A percentile compares a stretch with the other conserved stretches of the same genome.
Conservation (phyloP, 1,140 invertebrate species). For the Lutraria rhynchaena region DNA sequence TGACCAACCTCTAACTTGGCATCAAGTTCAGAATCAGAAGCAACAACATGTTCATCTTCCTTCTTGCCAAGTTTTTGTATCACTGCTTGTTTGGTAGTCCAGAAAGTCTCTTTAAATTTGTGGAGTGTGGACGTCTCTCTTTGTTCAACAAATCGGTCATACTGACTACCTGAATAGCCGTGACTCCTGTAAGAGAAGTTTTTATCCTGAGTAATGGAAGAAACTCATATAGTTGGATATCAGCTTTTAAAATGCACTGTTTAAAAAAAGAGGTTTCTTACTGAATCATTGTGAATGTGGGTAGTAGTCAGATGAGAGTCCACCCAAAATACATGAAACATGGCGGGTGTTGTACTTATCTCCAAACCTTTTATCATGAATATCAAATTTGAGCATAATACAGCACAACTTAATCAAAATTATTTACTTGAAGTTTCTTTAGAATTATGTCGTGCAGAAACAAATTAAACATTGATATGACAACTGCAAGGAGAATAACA, state of each 20-base stretch:
- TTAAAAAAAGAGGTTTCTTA: neutral
- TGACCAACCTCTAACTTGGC: constrained; percentile 92
- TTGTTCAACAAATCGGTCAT: constrained; percentile 81
- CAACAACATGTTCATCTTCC: constrained; percentile 98
- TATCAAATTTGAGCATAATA: too few relatives aligned
- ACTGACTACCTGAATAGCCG: constrained; percentile 78
- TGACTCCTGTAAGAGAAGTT: constrained; percentile 59
- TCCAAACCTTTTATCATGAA: too few relatives aligned
- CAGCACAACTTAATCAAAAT: too few relatives aligned
- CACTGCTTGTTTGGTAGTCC: constrained; percentile 98
- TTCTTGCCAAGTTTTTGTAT: constrained; percentile 97
- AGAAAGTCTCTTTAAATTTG: constrained; percentile 98
- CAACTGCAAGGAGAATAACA: too few relatives aligned
- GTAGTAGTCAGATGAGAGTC: neutral
- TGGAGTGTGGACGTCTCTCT: constrained; percentile 85
- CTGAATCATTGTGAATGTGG: neutral
- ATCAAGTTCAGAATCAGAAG: constrained; percentile 98
- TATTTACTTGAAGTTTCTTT: too few relatives aligned
- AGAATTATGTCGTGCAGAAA: too few relatives aligned
- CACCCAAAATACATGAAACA: neutral
- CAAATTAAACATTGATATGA: too few relatives aligned
- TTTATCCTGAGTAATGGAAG: neutral
- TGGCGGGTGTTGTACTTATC: neutral
- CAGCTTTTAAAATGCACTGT: neutral
- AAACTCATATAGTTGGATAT: too few relatives aligned